Evolutionary conservation across 37 sponge, comb jelly and placozoan genomes (phyloP).

Genomic region (Amphimedon queenslandica): DNA sequence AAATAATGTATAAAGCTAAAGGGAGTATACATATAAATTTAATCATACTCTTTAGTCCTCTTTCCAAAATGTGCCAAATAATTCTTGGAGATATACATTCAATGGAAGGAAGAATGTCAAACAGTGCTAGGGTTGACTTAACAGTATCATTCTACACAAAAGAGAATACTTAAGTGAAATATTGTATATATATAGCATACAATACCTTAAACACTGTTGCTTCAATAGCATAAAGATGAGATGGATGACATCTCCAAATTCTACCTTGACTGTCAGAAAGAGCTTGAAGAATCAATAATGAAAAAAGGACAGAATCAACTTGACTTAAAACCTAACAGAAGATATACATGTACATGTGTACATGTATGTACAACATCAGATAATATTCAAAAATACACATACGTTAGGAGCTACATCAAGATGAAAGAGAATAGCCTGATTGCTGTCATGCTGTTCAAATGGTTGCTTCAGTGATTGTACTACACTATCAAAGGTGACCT

Average conservation of each 20-base stretch:
- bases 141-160: not conserved
- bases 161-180: too few relatives aligned
- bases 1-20: too few relatives aligned
- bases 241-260: constrained; percentile 41
- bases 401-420: constrained; percentile 59
- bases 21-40: not conserved
- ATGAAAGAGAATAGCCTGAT: constrained; percentile 17
- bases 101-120: constrained; percentile 34
- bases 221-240: constrained; percentile 38
- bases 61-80: not conserved
- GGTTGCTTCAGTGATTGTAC: constrained; percentile 25
- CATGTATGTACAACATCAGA: not conserved
- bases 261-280: constrained; percentile 45
- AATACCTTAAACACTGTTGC: not conserved
- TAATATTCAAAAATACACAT: too few relatives aligned
- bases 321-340: constrained; percentile 24
- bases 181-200: not conserved
- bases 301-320: constrained; percentile 48
- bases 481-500: constrained; percentile 34
- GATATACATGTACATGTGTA: not conserved
- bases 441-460: not conserved
- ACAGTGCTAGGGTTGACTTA: not conserved
- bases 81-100: constrained; percentile 19
- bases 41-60: not conserved
- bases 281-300: constrained; percentile 25